Evolutionary conservation across 2,888 invertebrate species (phyloP), one percentile per base, ranked within the genome.

Genomic region (Andricus curvator): DNA sequence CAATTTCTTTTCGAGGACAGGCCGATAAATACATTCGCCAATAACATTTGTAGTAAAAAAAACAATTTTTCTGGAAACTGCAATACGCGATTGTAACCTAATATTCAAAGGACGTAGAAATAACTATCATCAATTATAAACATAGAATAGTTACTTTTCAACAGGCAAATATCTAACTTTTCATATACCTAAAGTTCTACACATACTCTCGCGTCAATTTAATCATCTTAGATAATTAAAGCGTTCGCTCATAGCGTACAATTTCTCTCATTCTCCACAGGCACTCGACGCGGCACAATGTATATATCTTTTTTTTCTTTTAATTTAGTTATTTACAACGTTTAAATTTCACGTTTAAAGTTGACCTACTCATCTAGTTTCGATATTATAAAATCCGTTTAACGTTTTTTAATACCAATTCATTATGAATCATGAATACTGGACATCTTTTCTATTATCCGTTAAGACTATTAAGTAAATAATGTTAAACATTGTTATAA

Each of bases 81-180:
- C 83, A 80, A 79, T 84, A 82, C 77, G 70, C 77, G 70, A 33
- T 74, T 74, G 51, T 37, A 80, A 82, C 86, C 85, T 85, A 85
- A 87, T 87, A 84, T 86, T 87, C 83, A 88, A 85, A 87, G 85
- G 86, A 88, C 88, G 84, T 88, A 90, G 87, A 89, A 88, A 90
- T 89, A 90, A 87, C 86, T 88, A 88, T 89, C 88, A 89, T 89
- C 85, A 88, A 88, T 89, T 90, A 90, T 89, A 90, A 90, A 89
- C 89, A 88, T 90, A 90, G 88, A 90, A 90, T 88, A 91, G 88
- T 89, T 87, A 89, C 84, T 87, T 89, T 90, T 89, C 86, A 91
- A 91, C 90, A 90, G 88, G 86, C 87, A 90, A 89, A 90, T 89
- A 91, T 89, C 86, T 88, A 87, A 88, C 80, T 87, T 86, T 86